Evolutionary conservation across 2,113 vertebrate species (phyloP).

Genomic region (Pantherophis guttatus): DNA sequence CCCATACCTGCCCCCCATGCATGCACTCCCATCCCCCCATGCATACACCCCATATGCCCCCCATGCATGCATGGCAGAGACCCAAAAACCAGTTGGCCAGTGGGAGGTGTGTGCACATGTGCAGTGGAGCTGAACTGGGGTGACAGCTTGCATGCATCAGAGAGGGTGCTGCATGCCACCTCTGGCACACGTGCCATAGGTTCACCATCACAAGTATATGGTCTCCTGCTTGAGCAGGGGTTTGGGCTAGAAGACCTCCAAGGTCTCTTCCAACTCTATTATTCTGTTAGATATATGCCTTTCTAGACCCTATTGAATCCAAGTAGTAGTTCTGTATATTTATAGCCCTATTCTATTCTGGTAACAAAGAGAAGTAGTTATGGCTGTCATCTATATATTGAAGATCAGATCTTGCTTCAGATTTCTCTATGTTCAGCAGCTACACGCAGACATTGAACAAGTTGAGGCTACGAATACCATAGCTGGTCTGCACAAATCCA

Average conservation of each 20-base stretch:
- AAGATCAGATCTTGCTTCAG: background rate
- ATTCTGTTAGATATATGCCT: background rate
- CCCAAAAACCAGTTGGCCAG: too few species aligned
- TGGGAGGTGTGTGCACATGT: too few species aligned
- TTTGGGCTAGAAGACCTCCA: background rate
- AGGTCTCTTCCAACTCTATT: background rate
- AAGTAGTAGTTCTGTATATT: background rate
- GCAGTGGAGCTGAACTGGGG: too few species aligned
- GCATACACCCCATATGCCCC: too few species aligned
- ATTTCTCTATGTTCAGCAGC: background rate
- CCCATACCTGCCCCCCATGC: too few species aligned
- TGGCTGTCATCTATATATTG: background rate
- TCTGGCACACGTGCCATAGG: too few species aligned
- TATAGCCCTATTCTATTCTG: background rate
- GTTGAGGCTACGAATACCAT: background rate
- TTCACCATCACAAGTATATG: background rate
- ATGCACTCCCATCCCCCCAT: too few species aligned
- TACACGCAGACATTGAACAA: background rate
- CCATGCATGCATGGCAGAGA: too few species aligned
- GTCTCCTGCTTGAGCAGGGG: background rate
- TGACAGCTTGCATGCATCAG: too few species aligned
- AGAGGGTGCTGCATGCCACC: too few species aligned
- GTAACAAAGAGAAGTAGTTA: background rate
- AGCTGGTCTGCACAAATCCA: background rate
- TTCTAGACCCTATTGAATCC: background rate